Evolutionary conservation across 2,113 vertebrate genomes (phyloP).

Genomic region (Gobius niger): DNA sequence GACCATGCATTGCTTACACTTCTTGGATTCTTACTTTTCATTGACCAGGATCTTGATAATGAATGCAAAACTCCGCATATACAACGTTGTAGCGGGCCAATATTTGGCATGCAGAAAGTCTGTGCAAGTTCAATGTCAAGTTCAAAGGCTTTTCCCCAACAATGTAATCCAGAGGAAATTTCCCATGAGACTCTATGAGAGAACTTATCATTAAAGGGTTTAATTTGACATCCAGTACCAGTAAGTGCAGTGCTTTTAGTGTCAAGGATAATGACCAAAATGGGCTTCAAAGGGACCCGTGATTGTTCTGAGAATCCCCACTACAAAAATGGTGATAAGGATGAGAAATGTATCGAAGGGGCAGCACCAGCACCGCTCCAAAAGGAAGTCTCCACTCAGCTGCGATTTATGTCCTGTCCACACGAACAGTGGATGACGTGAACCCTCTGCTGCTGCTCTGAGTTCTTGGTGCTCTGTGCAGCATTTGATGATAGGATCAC

Average conservation of each 20-base stretch:
- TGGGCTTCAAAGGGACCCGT: conserved; percentile 70
- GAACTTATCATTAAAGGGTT: conserved; percentile 77
- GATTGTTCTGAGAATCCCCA: conserved; percentile 60
- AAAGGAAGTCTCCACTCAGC: conserved; percentile 23
- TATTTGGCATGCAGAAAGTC: conserved; percentile 67
- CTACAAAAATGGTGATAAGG: conserved; percentile 53
- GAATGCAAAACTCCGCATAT: conserved; percentile 2
- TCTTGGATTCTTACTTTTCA: conserved; percentile 17
- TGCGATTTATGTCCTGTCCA: conserved; percentile 6
- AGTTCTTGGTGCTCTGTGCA: background rate
- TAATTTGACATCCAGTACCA: conserved; percentile 78
- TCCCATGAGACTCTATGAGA: conserved; percentile 70
- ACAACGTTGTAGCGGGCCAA: conserved; percentile 38
- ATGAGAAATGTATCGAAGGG: conserved; percentile 51
- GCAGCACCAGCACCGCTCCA: conserved; percentile 18
- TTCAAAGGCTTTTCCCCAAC: conserved; percentile 73
- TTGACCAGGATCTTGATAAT: conserved; percentile 32
- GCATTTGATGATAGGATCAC: too few species aligned
- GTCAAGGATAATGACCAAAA: conserved; percentile 76
- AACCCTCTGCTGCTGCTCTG: background rate
- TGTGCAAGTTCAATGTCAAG: conserved; percentile 79
- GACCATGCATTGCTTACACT: conserved; percentile 15
- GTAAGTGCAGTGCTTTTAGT: conserved; percentile 67
- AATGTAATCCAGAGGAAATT: conserved; percentile 78
- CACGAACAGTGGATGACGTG: conserved; percentile 14